Percentiles rank a stretch among this genome's conserved stretches.
Conservation (phyloP, 1,140 invertebrate genomes). For the Sitophilus oryzae region DNA sequence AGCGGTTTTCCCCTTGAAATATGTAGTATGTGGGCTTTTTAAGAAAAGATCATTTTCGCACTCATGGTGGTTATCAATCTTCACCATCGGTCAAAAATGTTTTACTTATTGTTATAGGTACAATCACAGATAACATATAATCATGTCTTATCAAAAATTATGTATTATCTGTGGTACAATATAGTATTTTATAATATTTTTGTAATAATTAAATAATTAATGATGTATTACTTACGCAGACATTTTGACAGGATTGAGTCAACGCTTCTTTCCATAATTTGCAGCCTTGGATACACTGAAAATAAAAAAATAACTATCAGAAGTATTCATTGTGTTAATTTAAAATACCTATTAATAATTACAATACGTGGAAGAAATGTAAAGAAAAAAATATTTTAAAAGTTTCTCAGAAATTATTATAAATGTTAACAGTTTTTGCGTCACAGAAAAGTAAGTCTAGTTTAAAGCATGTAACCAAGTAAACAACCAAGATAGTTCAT, state of each 20-base stretch:
- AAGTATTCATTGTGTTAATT: background rate
- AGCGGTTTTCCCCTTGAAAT: too few species aligned
- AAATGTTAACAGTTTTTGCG: too few species aligned
- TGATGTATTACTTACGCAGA: slow-evolving; percentile 59
- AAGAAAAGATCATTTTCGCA: too few species aligned
- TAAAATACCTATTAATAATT: background rate
- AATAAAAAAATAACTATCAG: background rate
- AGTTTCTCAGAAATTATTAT: background rate
- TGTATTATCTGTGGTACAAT: background rate
- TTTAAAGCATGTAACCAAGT: too few species aligned
- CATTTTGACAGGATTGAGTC: slow-evolving; percentile 57
- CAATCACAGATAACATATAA: background rate
- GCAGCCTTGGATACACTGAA: slow-evolving; percentile 64
- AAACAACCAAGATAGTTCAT: too few species aligned
- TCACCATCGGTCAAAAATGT: too few species aligned
- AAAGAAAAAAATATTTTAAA: background rate
- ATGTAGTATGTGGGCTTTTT: too few species aligned
- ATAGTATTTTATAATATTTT: background rate
- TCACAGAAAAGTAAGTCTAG: too few species aligned
- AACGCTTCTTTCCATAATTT: slow-evolving; percentile 61
- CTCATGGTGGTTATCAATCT: too few species aligned
- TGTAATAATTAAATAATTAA: background rate
- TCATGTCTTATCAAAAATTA: background rate
- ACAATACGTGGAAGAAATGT: background rate
- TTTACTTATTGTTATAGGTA: background rate